phyloP scores from a whole-genome alignment of 1,140 invertebrate genomes.

The Drosophila seguyi region DNA sequence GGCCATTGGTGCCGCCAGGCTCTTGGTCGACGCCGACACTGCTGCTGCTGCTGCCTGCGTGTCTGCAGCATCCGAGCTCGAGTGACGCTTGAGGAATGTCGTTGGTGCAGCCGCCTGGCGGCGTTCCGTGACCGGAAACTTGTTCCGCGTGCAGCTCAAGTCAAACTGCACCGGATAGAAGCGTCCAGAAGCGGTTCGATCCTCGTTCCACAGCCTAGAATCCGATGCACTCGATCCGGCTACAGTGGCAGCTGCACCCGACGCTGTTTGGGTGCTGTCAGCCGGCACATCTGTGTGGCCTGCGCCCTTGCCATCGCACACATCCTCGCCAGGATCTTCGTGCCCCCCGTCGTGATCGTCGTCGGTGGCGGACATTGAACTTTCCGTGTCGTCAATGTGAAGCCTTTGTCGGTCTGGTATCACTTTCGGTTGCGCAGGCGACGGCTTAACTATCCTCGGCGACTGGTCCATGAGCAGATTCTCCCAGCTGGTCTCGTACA shows the following conservation, averaged over 20 bases:
- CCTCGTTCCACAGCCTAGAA: conserved; percentile 61
- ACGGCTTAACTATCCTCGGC: conserved; percentile 36
- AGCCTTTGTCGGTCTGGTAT: conserved; percentile 28
- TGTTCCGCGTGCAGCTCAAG: conserved; percentile 84
- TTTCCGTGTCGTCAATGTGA: conserved; percentile 50
- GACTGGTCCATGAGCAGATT: conserved; percentile 77
- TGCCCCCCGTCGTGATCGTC: conserved; percentile 32
- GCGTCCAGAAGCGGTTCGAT: conserved; percentile 69
- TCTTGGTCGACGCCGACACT: conserved; percentile 58
- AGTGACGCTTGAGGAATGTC: conserved; percentile 20
- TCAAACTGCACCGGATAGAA: conserved; percentile 82
- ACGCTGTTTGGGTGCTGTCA: conserved; percentile 26
- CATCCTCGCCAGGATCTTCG: conserved; percentile 49
- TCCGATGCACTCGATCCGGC: conserved; percentile 3
- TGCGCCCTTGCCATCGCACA: conserved; percentile 50
- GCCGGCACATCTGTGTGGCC: conserved; percentile 28
- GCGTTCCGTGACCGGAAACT: conserved; percentile 84
- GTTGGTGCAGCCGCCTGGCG: conserved; percentile 25
- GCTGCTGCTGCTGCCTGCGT: background rate
- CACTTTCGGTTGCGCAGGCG: background rate
- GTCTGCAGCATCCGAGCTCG: conserved; percentile 18
- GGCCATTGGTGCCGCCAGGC: conserved; percentile 69
- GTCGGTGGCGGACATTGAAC: conserved; percentile 16
- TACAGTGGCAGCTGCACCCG: background rate
- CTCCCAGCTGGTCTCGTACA: conserved; percentile 84